Evolutionary conservation across 2,888 invertebrate genomes (phyloP), one percentile per base, ranked within the genome.

Genomic region (Leptopilina myrica): DNA sequence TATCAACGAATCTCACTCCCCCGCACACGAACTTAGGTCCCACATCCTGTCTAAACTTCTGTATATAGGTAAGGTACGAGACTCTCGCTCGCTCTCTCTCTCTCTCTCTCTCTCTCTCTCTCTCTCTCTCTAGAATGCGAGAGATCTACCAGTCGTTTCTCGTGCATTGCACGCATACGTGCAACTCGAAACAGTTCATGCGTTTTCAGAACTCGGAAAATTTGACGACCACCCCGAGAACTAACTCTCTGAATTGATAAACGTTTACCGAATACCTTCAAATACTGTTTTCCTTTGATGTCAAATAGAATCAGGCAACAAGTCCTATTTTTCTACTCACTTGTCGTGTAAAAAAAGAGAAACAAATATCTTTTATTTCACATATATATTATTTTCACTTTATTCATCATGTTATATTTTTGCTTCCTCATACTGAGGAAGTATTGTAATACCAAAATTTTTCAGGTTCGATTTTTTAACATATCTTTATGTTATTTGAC

Each of bases 151-250:
- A 69, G 69, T 53, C 26, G 2, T 49, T 69, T n/a, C 65, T 66
- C 46, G 67, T 69, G 53, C 53, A 56, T 33, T 73, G 56, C 69
- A 53, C 69, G 69, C 69, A 56, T 56, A 53, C 69, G 69, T 73
- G 69, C 33, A 9, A 26, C 8, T 26, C 69, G n/a, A 33, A 73
- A 73, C 56, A 73, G 53, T 73, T 73, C 69, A 73, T 73, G 53
- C 69, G 53, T 73, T 5, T 49, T 49, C 26, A 4, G 12, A 73
- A 73, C 53, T 33, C 33, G 33, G 69, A 53, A 73, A 73, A 73
- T 73, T 73, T 73, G 14, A 73, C 26, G 33, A 73, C 69, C 69
- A 53, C 15, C 69, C 11, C 6, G 7, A 3, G 14, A 67, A 67
- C 15, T 46, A 15, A 73, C 69, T 73, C 33, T 56, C 33, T 12